phyloP scores from a whole-genome alignment of 2,113 vertebrate species.

The Isichthys henryi region DNA sequence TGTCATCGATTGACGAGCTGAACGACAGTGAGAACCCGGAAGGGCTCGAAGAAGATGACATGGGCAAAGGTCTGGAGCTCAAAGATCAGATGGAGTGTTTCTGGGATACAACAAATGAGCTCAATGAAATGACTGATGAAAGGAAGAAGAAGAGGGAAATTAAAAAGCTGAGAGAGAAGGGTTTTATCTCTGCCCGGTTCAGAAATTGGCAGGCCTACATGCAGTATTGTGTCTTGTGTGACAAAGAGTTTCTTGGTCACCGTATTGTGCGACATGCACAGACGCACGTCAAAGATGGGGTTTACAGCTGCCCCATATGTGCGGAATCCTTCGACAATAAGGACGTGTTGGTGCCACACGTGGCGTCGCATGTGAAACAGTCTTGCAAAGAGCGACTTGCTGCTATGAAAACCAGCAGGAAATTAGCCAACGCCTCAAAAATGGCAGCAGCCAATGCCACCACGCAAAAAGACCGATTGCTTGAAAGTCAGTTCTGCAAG shows the following conservation, averaged over 20 bases:
- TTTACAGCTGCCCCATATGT: conserved; percentile 92
- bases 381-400: conserved; percentile 89
- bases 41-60: conserved; percentile 66
- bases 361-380: conserved; percentile 89
- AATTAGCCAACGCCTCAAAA: conserved; percentile 71
- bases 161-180: conserved; percentile 82
- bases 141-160: conserved; percentile 82
- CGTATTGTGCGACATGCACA: conserved; percentile 93
- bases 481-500: conserved; percentile 67
- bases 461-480: conserved; percentile 60
- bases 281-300: conserved; percentile 79
- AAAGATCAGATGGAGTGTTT: conserved; percentile 66
- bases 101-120: conserved; percentile 64
- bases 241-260: conserved; percentile 95
- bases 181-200: conserved; percentile 87
- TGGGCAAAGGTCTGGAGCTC: conserved; percentile 51
- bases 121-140: conserved; percentile 67
- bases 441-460: conserved; percentile 50
- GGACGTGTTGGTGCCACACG: conserved; percentile 87
- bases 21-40: conserved; percentile 86
- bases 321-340: conserved; percentile 83
- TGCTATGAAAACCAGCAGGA: conserved; percentile 82
- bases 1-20: conserved; percentile 90
- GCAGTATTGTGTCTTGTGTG: conserved; percentile 95
- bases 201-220: conserved; percentile 97